Evolutionary conservation across 35 echinoderm and acorn worm species (phyloP), one percentile per base, ranked within the genome.

Genomic region (Heliocidaris tuberculata): DNA sequence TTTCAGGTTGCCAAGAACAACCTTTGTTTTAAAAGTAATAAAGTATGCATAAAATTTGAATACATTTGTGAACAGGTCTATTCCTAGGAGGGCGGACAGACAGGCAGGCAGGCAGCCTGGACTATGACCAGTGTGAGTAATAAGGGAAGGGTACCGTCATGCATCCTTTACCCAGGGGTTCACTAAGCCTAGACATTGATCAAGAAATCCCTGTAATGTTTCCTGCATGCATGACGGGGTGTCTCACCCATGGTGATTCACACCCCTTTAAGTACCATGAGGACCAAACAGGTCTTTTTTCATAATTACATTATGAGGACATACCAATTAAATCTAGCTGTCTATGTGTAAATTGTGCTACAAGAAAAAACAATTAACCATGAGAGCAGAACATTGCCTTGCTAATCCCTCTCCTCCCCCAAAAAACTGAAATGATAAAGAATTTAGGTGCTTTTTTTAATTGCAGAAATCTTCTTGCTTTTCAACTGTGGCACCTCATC

Each of bases 321-420:
- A 78, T 78, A 24, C 65, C 65, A 78, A 78, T 78, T 78, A 78
- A 78, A 78, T 78, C 65, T n/a, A n/a, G 27, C 65, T n/a, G 65
- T 78, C 21, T n/a, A 19, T 78, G 65, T 78, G 65, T 70, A 19
- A 78, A 78, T 78, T 78, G 21, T 8, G 7, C 27, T 7, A n/a
- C 21, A 17, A 78, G 65, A 78, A 78, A 78, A 78, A 2, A 78
- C 65, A 78, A 78, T 78, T 78, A 78, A 27, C 21, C 6, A 27
- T 78, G 65, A 78, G 21, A 42, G 35, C 35, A 21, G 27, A 27
- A 5, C 19, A 78, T 78, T 78, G 65, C 65, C 15, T 24, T 27
- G 65, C 21, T 78, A 19, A 78, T 78, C 21, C 19, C 0, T 24
- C 65, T n/a, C 17, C 35, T 42, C 3, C 35, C 35, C 35, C 35